phyloP scores from a whole-genome alignment of 1,140 invertebrate species.

The Drosophila hydei region DNA sequence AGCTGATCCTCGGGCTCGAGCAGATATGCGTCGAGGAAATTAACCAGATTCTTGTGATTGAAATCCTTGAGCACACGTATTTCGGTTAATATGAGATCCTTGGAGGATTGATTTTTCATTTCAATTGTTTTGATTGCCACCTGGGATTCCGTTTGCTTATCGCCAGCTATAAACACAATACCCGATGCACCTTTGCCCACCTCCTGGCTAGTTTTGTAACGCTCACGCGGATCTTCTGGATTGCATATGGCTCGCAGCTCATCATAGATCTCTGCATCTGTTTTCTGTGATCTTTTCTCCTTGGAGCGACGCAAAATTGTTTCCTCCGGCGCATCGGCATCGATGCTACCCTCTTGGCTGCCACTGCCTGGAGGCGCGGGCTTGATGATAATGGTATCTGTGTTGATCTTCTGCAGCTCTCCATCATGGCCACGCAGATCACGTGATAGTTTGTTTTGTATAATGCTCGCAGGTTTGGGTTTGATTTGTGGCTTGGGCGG shows the following conservation, averaged over 20 bases:
- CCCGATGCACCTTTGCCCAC: slow-evolving; percentile 96
- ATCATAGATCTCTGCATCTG: slow-evolving; percentile 93
- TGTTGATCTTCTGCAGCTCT: slow-evolving; percentile 78
- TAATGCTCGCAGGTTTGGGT: slow-evolving; percentile 74
- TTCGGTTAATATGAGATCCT: slow-evolving; percentile 97
- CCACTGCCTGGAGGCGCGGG: slow-evolving; percentile 31
- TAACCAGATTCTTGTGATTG: slow-evolving; percentile 98
- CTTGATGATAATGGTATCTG: slow-evolving; percentile 84
- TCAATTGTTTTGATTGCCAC: slow-evolving; percentile 99
- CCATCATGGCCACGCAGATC: slow-evolving; percentile 67
- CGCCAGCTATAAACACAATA: slow-evolving; percentile 95
- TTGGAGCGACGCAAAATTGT: slow-evolving; percentile 85
- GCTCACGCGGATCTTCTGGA: slow-evolving; percentile 89
- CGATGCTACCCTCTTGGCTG: slow-evolving; percentile 27
- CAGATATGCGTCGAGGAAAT: slow-evolving; percentile 96
- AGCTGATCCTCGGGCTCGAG: slow-evolving; percentile 93
- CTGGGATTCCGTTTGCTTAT: slow-evolving; percentile 89
- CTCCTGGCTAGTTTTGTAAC: slow-evolving; percentile 93
- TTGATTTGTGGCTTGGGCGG: slow-evolving; percentile 83
- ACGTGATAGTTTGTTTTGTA: slow-evolving; percentile 75
- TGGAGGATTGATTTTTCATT: slow-evolving; percentile 95
- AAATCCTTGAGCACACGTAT: slow-evolving; percentile 97
- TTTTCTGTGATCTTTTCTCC: slow-evolving; percentile 86
- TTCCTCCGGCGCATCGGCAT: slow-evolving; percentile 83
- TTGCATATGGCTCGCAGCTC: slow-evolving; percentile 92